A percentile compares a stretch with the other conserved stretches of the same genome.
phyloP scores from a whole-genome alignment of 2,888 invertebrate species.

The Apotomis turbidana region DNA sequence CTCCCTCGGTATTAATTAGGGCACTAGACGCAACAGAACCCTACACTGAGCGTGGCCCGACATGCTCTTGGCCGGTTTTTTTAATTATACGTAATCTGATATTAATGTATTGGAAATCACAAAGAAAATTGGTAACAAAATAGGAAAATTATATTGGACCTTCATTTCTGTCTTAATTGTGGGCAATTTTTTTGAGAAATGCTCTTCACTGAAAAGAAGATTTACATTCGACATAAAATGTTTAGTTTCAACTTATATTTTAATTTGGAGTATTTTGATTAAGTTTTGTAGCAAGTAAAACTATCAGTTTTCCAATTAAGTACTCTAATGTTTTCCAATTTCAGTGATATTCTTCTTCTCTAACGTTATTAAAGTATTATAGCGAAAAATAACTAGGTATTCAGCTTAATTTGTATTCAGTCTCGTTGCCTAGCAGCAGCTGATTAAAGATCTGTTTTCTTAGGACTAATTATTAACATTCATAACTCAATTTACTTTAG shows the following conservation, averaged over 20 bases:
- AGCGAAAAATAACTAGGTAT: not conserved
- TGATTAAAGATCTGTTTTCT: not conserved
- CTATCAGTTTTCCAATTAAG: not conserved
- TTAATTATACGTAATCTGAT: too few relatives aligned
- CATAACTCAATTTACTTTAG: not conserved
- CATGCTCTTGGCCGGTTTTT: too few relatives aligned
- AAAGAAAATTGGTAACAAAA: too few relatives aligned
- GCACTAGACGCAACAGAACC: too few relatives aligned
- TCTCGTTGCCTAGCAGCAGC: conserved; percentile 15
- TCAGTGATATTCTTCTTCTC: too few relatives aligned
- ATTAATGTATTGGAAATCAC: too few relatives aligned
- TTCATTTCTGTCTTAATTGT: too few relatives aligned
- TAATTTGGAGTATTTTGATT: not conserved
- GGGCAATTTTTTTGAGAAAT: too few relatives aligned
- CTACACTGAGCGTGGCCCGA: too few relatives aligned
- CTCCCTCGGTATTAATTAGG: too few relatives aligned
- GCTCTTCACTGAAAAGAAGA: not conserved
- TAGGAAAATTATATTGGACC: too few relatives aligned
- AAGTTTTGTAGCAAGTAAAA: not conserved
- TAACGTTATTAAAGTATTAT: not conserved
- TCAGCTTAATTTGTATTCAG: conserved; percentile 10
- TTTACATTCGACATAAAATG: not conserved
- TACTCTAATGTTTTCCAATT: not conserved
- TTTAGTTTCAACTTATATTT: not conserved
- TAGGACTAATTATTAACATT: conserved; percentile 7